A percentile compares a stretch with the other conserved stretches of the same genome.
phyloP scores from a whole-genome alignment of 30 jellyfish, hydroid and myxozoan genomes.

The Catostylus mosaicus region DNA sequence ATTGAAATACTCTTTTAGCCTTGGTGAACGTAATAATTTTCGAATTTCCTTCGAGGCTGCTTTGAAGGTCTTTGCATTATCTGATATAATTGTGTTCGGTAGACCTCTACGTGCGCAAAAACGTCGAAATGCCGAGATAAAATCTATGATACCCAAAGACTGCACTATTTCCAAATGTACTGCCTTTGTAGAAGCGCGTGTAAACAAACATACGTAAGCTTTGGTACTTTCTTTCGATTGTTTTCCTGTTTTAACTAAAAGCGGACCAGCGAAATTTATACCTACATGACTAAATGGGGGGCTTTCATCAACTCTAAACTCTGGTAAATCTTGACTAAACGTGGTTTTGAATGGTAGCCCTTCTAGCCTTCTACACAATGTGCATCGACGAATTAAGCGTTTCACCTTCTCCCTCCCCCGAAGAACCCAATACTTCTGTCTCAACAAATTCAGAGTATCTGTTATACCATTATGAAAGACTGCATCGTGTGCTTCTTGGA shows the following conservation, averaged over 20 bases:
- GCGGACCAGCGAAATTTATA: too few relatives aligned
- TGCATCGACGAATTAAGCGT: conserved; percentile 5
- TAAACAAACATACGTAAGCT: conserved; percentile 15
- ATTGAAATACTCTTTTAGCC: too few relatives aligned
- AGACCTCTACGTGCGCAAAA: too few relatives aligned
- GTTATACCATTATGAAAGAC: neutral
- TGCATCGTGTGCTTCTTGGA: neutral
- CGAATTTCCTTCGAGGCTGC: too few relatives aligned
- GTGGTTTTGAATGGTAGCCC: conserved; percentile 8
- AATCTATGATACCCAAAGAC: too few relatives aligned
- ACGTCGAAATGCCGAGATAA: too few relatives aligned
- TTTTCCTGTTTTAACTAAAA: conserved; percentile 13
- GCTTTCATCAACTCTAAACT: too few relatives aligned
- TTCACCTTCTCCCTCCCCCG: neutral
- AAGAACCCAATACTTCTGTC: neutral
- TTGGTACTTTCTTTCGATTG: too few relatives aligned
- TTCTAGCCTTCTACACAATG: conserved; percentile 22
- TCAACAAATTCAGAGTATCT: neutral
- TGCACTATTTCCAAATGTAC: conserved; percentile 30
- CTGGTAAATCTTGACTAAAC: conserved; percentile 6
- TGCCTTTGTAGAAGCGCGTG: conserved; percentile 22
- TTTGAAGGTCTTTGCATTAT: too few relatives aligned
- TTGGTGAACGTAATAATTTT: too few relatives aligned
- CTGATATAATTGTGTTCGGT: too few relatives aligned
- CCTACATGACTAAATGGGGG: too few relatives aligned